Evolutionary conservation across 2,797 vertebrate species (phyloP).

Genomic region (Urocyon cinereoargenteus): DNA sequence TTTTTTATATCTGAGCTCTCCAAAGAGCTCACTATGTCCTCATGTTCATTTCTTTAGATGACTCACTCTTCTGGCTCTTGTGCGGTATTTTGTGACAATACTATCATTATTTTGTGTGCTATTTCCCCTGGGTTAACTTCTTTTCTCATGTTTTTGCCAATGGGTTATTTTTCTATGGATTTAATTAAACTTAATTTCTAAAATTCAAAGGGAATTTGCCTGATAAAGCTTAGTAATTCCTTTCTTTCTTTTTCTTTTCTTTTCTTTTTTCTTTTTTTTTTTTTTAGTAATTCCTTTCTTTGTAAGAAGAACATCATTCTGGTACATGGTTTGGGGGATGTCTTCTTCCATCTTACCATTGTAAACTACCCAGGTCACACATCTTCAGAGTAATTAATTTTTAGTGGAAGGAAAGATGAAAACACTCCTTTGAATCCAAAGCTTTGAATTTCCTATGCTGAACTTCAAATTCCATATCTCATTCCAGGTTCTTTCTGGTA

Average conservation of each 20-base stretch:
- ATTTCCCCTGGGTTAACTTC: background rate
- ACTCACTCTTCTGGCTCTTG: background rate
- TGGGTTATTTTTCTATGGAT: background rate
- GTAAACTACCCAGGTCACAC: no score
- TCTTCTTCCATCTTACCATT: background rate
- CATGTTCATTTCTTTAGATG: background rate
- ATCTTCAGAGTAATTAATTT: background rate
- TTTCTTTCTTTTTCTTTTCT: background rate
- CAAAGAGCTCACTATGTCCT: background rate
- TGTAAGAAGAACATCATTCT: background rate
- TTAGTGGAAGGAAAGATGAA: background rate
- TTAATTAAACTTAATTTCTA: constrained; percentile 37
- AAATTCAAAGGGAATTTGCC: background rate
- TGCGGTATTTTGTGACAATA: background rate
- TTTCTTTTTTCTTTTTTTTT: no score
- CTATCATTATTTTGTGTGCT: background rate
- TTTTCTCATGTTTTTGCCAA: background rate
- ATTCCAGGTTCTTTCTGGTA: background rate
- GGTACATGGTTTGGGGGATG: accelerated
- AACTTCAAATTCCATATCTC: background rate
- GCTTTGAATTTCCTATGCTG: background rate
- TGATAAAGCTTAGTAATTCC: background rate
- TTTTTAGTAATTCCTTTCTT: background rate
- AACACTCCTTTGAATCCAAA: background rate
- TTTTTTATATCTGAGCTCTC: background rate